These are phyloP conservation scores for Eulemur rubriventer DNA, from an alignment of 2,797 vertebrate genomes.

Conservation along the genomic window DNA sequence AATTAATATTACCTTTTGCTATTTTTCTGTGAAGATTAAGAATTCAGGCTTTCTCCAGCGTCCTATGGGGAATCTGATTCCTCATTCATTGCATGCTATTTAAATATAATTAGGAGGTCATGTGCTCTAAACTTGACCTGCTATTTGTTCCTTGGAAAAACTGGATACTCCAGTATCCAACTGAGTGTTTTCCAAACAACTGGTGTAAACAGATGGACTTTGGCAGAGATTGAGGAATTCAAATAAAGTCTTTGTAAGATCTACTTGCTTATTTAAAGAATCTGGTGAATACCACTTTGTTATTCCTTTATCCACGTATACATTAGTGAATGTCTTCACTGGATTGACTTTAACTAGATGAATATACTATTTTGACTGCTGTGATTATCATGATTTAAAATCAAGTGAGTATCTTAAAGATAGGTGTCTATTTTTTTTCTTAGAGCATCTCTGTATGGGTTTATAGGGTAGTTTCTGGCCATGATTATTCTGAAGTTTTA, in stretches of 20 bases:
- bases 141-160: slow-evolving; percentile 41
- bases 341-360: neutral
- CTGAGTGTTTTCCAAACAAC: slow-evolving; percentile 66
- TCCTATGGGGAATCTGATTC: neutral
- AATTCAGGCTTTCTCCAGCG: slow-evolving; percentile 40
- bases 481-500: slow-evolving; percentile 46
- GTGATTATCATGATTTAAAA: slow-evolving; percentile 52
- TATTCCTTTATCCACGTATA: neutral
- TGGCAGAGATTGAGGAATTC: slow-evolving; percentile 63
- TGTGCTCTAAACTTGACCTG: slow-evolving; percentile 45
- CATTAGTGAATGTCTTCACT: neutral
- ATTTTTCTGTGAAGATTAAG: slow-evolving; percentile 40
- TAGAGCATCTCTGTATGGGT: neutral
- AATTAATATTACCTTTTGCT: slow-evolving; percentile 66
- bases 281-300: neutral
- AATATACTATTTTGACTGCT: neutral
- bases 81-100: slow-evolving; percentile 20
- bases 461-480: neutral
- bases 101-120: slow-evolving; percentile 66
- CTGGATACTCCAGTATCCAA: neutral
- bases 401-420: slow-evolving; percentile 1
- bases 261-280: slow-evolving; percentile 37
- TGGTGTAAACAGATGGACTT: slow-evolving; percentile 32
- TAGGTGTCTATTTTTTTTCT: neutral
- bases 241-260: slow-evolving; percentile 65